phyloP scores from a whole-genome alignment of 2,797 vertebrate genomes.

The Siniperca undulata region DNA sequence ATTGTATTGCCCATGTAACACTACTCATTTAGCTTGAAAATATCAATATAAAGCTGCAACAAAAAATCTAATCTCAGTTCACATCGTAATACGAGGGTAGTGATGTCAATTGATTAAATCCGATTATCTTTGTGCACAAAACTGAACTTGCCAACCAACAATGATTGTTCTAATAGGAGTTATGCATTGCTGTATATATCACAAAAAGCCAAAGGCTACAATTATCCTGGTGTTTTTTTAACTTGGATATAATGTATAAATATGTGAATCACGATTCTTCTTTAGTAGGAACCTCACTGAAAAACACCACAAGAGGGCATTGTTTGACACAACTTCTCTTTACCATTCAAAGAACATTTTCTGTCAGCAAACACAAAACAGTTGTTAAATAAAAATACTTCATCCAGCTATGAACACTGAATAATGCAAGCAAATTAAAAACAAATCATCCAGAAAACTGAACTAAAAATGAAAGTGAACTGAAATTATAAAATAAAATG shows the following conservation, averaged over 20 bases:
- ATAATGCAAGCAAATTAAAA: background rate
- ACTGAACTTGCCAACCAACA: background rate
- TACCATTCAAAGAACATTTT: background rate
- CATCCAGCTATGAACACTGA: background rate
- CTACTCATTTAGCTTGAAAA: background rate
- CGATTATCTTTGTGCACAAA: background rate
- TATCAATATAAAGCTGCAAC: background rate
- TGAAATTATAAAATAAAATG: background rate
- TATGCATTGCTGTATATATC: no score
- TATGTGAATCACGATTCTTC: background rate
- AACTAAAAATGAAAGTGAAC: background rate
- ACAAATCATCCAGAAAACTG: constrained; percentile 11
- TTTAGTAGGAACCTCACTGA: background rate
- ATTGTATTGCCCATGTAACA: background rate
- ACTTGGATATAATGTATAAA: background rate
- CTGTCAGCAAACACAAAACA: constrained; percentile 3
- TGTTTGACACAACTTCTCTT: constrained; percentile 13
- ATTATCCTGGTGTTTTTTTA: background rate
- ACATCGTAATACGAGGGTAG: background rate
- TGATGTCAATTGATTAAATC: background rate
- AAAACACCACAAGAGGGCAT: constrained; percentile 59
- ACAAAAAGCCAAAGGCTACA: background rate
- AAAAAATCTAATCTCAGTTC: background rate
- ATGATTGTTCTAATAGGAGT: background rate
- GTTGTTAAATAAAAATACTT: background rate